Base-by-base conservation (phyloP, 2,888 invertebrate species). In the Drosophila eohydei region DNA sequence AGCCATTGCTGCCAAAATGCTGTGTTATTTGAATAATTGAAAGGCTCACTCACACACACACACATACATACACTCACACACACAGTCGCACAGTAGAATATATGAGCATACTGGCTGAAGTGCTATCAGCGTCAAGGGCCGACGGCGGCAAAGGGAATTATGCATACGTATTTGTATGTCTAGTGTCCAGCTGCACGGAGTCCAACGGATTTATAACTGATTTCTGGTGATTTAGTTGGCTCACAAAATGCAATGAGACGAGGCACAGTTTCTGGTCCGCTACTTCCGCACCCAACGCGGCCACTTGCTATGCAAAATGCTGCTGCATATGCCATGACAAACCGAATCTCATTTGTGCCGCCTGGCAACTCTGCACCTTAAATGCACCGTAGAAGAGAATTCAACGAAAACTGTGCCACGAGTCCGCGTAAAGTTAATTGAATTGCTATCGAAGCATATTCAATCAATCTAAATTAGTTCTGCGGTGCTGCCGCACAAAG, bases 381-480 rank as follows among this genome's bases (percentile, higher is more conserved):
- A 74, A 81, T 41, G 54, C 77, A 32, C 78, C 81, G 79, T 54
- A 65, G 9, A 28, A 57, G 26, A 4, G 62, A 74, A 69, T 74
- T 71, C 62, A 56, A 60, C 71, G 28, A 46, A 51, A 58, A 68
- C 46, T 62, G 43, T 46, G 65, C 63, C 66, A 74, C 73, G 79
- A 85, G 84, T 76, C 66, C 74, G 77, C 55, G 56, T 60, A 74
- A 85, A 89, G 85, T 78, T 87, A 87, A 89, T 89, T 88, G 88
- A 90, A 90, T 77, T 71, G 78, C 88, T 80, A 87, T 90, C 81
- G 81, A 90, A 83, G 90, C 87, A 87, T 87, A 89, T 87, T 87
- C 80, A 75, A 89, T 87, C 90, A 87, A 89, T 87, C 89, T 89
- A 78, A 89, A 87, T 87, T 89, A 89, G 88, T 83, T 85, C 80